A percentile compares a stretch with the other conserved stretches of the same genome.
phyloP scores from a whole-genome alignment of 2,113 vertebrate genomes.

The Piaya cayana region DNA sequence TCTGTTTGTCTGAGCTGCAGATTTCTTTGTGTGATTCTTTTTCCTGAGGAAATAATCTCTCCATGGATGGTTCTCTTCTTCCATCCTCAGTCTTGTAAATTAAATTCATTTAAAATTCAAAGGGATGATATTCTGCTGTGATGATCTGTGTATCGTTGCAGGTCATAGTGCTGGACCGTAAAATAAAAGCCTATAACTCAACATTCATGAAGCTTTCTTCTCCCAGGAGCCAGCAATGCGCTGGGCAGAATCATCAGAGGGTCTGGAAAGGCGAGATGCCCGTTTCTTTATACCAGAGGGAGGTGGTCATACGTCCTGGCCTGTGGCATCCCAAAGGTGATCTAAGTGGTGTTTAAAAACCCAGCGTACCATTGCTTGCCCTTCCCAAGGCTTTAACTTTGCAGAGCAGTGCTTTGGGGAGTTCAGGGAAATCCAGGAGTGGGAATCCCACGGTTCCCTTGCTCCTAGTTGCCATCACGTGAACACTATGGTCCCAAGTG shows the following conservation, averaged over 20 bases:
- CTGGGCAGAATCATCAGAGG: neutral
- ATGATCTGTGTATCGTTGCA: conserved; percentile 19
- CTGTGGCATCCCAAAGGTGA: neutral
- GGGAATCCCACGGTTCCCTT: neutral
- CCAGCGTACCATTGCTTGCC: accelerated
- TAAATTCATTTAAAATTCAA: conserved; percentile 51
- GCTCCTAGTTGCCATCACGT: neutral
- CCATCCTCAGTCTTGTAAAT: conserved; percentile 36
- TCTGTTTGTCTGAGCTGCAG: conserved; percentile 51
- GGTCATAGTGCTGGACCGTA: conserved; percentile 22
- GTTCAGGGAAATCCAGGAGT: neutral
- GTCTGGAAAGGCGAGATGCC: neutral
- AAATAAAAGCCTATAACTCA: conserved; percentile 20
- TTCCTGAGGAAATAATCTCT: conserved; percentile 28
- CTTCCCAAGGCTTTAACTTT: neutral
- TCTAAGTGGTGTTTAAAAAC: neutral
- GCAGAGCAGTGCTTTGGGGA: neutral
- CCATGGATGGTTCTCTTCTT: neutral
- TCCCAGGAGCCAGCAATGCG: neutral
- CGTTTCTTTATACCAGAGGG: neutral
- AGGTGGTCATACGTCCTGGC: neutral
- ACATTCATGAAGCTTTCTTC: neutral
- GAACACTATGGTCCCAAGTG: accelerated
- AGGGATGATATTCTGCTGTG: conserved; percentile 36
- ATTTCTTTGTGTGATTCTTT: conserved; percentile 11